phyloP scores from a whole-genome alignment of 2,113 vertebrate species.

The Pteruthius melanotis region DNA sequence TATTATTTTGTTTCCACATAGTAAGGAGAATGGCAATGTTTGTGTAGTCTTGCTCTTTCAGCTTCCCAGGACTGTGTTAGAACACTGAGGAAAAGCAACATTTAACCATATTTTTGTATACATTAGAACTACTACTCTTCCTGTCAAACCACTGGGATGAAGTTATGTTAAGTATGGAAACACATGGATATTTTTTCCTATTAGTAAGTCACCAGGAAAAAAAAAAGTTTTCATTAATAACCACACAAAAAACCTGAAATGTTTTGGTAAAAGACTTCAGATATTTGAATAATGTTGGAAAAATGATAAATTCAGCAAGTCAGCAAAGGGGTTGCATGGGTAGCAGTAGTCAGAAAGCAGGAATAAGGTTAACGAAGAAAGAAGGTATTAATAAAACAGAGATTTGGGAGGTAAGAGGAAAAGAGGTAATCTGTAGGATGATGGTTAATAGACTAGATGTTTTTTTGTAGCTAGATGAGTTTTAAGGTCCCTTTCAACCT shows the following conservation, averaged over 20 bases:
- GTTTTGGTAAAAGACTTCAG: not conserved
- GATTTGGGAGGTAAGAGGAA: not conserved
- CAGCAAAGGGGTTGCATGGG: not conserved
- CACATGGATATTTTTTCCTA: not conserved
- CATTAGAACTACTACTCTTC: slow-evolving; percentile 4
- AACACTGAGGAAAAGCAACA: not conserved
- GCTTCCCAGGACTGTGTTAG: not conserved
- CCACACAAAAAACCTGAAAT: not conserved
- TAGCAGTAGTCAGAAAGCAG: not conserved
- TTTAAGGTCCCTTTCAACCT: not conserved
- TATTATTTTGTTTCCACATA: not conserved
- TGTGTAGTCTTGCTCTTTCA: not conserved
- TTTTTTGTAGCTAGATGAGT: not conserved
- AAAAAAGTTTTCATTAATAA: not conserved
- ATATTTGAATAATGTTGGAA: not conserved
- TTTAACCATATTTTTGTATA: slow-evolving; percentile 13
- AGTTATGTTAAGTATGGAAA: not conserved
- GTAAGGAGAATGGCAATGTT: not conserved
- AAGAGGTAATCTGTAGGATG: not conserved
- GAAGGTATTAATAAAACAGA: not conserved
- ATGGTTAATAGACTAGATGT: not conserved
- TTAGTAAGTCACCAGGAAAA: not conserved
- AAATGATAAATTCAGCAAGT: not conserved
- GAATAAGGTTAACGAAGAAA: not conserved
- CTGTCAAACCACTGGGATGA: not conserved